Base-by-base conservation (phyloP, 2,888 invertebrate genomes). In the Trachelus tabidus region DNA sequence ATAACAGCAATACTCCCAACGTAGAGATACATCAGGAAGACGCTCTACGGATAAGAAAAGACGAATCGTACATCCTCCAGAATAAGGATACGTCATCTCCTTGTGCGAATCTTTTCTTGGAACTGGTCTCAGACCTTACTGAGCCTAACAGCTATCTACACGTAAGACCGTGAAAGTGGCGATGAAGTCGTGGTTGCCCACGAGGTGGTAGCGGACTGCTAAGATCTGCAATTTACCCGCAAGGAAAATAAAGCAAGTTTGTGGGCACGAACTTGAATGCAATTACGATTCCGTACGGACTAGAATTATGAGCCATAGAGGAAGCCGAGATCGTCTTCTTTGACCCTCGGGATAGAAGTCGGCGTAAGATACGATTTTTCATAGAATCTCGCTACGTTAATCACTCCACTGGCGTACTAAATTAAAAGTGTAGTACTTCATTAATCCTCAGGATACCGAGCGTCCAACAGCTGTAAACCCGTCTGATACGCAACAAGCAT, bases 1-100 rank as follows among this genome's bases (percentile, higher is more conserved):
- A 93, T 93, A 78, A 93, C 93, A 4, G 92, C 91, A 80, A 93
- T 93, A 81, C 93, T 93, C 3, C 93, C 93, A 76, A 93, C 92
- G 88, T 93, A 93, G 69, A 93, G 90, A 84, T 93, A 93, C 91
- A 93, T 92, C 81, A 93, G 89, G 83, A 93, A 93, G 76, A 93
- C 88, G 23, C 93, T 92, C 93, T 93, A 9, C 23, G 56, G 23
- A 56, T 56, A 56, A 56, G 56, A 56, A 23, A 23, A 56, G 23
- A 23, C 9, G 9, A 56, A 56, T 23, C 15, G 1, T 40, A 56
- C 23, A 56, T 56, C 56, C 56, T 56, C 9, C 56, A 56, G 56
- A 4, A 56, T 56, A 56, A 56, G 56, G 6, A 56, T 56, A 56
- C 56, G 23, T 56, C 56, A 56, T 56, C 23, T 56, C 23, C 56